Base-by-base conservation (phyloP, 2,113 vertebrate species). In the Fregetta grallaria region DNA sequence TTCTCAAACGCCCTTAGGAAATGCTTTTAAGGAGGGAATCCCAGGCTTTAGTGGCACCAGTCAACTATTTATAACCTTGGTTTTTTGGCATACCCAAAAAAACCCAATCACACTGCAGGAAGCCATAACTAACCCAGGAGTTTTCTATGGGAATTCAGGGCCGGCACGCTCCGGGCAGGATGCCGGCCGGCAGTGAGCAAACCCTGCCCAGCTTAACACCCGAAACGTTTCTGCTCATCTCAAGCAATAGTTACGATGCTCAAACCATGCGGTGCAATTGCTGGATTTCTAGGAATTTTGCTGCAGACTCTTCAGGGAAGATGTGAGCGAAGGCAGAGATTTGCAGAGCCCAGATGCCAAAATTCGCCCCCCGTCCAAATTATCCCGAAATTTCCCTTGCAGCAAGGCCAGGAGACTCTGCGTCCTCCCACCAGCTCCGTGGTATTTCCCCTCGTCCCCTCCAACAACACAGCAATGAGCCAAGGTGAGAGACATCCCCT, bases 281-380 rank as follows among this genome's bases (percentile, higher is more conserved):
- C 32, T 42, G 44, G 34, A 22, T 53, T 53, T 26, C 27, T 6
- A 36, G 34, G 12, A 38, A 75, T 11, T 1, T 0, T 49, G 29
- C 18, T 40, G 71, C 21, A 42, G 26, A 71, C 4, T 6, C 4
- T 16, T 50, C 42, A 55, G 47, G 30, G 38, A 71, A 86, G 32
- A 23, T 0, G 7, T 13, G 29, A 3, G 1, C 2, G 19, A 27
- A 42, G 44, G 5, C 2, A 3, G 25, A 36, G 9, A 18, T 29
- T 10, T 12, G 10, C n/a, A 0, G 67, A 65, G 58, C 30, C 36
- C 9, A 7, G 32, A 38, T 26, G 30, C 27, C 32, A 25, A 59
- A 44, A 72, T 58, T 36, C 14, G 2, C 11, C 10, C 30, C 8
- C 11, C 25, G 38, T 26, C 18, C 1, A 23, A 22, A 56, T 36